Percentiles rank a stretch among this genome's conserved stretches.
These are phyloP conservation scores for Echiichthys vipera DNA, from an alignment of 2,797 vertebrate genomes.

Conservation along the genomic window DNA sequence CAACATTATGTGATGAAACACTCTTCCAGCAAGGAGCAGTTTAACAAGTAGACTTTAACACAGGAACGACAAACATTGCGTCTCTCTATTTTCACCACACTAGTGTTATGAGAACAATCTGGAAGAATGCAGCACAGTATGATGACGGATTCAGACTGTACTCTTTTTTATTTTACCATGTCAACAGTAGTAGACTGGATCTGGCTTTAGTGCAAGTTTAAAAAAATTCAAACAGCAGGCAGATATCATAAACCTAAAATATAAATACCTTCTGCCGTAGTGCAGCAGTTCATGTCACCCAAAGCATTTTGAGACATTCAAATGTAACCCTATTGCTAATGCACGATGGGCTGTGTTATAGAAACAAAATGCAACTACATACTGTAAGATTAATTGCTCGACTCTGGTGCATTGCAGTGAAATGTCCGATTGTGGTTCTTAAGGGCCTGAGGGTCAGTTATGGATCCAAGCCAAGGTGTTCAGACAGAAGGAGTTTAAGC, in stretches of 20 bases:
- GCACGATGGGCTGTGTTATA: neutral
- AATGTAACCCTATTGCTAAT: neutral
- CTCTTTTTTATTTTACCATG: neutral
- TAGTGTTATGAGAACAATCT: slow-evolving; percentile 38
- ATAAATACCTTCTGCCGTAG: neutral
- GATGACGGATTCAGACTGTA: neutral
- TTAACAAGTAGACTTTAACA: slow-evolving; percentile 16
- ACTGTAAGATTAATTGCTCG: neutral
- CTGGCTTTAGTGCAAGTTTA: neutral
- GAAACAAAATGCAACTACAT: neutral
- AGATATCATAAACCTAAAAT: neutral
- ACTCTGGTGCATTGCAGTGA: slow-evolving; percentile 18
- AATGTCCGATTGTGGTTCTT: slow-evolving; percentile 11
- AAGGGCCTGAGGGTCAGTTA: neutral
- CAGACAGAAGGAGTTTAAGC: slow-evolving; percentile 34
- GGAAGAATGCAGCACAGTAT: neutral
- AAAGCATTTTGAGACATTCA: neutral
- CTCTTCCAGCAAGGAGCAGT: neutral
- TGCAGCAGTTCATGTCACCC: neutral
- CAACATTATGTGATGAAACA: neutral
- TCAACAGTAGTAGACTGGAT: slow-evolving; percentile 3
- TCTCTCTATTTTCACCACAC: no score
- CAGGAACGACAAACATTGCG: slow-evolving; percentile 13
- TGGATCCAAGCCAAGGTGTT: slow-evolving; percentile 11
- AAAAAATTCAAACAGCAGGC: neutral